Evolutionary conservation across 2,113 vertebrate genomes (phyloP).

Genomic region (Daboia siamensis): DNA sequence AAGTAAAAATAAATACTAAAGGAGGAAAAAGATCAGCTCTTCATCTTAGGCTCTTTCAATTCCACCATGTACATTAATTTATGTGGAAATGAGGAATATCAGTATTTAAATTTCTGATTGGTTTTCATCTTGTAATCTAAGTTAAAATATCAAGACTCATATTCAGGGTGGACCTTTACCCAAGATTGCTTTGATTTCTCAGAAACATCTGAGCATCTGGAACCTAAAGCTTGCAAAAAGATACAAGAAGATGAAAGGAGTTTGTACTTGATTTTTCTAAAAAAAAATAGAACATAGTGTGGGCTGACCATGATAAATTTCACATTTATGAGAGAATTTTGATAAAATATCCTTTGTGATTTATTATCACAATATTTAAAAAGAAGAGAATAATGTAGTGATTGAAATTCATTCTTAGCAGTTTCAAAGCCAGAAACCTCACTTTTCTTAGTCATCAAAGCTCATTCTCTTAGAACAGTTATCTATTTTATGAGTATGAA

Average conservation of each 20-base stretch:
- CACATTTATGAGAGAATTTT: slow-evolving; percentile 23
- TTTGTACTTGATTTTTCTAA: neutral
- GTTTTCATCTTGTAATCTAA: neutral
- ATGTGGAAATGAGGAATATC: neutral
- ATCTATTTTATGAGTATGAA: neutral
- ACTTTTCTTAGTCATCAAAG: slow-evolving; percentile 33
- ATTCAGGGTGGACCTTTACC: neutral
- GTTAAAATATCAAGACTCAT: neutral
- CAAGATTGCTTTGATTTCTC: neutral
- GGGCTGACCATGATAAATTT: neutral
- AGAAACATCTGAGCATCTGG: neutral
- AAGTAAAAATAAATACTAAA: neutral
- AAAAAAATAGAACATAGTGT: neutral
- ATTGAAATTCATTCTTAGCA: slow-evolving; percentile 39
- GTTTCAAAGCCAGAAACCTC: neutral
- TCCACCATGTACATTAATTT: neutral
- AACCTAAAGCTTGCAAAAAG: slow-evolving; percentile 23
- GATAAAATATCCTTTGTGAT: slow-evolving; percentile 38
- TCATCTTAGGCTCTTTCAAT: neutral
- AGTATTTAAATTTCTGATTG: neutral
- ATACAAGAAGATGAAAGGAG: slow-evolving; percentile 23
- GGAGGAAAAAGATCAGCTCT: neutral
- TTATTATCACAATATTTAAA: slow-evolving; percentile 17
- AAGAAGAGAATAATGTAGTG: slow-evolving; percentile 4
- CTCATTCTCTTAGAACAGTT: slow-evolving; percentile 25